These are phyloP conservation scores for Epinephelus awoara DNA, from an alignment of 2,797 vertebrate genomes.

Conservation along the genomic window DNA sequence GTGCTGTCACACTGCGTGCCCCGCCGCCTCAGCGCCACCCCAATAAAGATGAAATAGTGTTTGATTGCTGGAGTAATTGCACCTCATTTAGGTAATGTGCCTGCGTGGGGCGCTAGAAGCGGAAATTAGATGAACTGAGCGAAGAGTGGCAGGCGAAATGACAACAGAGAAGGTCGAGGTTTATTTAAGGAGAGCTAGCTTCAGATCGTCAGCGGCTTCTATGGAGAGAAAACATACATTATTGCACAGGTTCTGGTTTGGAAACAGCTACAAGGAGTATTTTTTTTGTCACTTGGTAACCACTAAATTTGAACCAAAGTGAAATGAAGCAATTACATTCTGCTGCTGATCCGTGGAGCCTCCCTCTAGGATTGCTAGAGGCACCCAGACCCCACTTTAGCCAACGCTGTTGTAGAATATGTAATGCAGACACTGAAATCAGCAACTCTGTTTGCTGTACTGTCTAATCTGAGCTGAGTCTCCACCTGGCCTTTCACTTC, in stretches of 20 bases:
- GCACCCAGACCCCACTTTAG: conserved; percentile 7
- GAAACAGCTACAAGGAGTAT: background rate
- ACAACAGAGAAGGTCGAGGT: conserved; percentile 29
- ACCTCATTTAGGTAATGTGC: conserved; percentile 73
- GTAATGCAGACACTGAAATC: conserved; percentile 23
- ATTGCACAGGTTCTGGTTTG: background rate
- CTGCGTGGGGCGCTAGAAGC: conserved; percentile 45
- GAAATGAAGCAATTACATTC: conserved; percentile 17
- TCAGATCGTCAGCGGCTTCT: background rate
- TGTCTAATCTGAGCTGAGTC: conserved; percentile 51
- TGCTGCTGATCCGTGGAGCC: background rate
- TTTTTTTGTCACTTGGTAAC: background rate
- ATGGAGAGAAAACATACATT: background rate
- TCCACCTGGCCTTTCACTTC: conserved; percentile 47
- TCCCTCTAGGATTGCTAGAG: background rate
- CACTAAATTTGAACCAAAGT: conserved; percentile 16
- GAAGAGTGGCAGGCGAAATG: conserved; percentile 36
- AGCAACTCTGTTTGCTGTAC: conserved; percentile 27
- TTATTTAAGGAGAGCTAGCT: conserved; percentile 21
- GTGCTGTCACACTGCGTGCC: conserved; percentile 51
- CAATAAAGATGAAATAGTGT: conserved; percentile 76
- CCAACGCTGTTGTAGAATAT: background rate
- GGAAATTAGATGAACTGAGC: conserved; percentile 63
- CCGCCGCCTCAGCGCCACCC: conserved; percentile 53
- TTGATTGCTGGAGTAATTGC: conserved; percentile 80